Evolutionary conservation across 2,888 invertebrate genomes (phyloP).

Genomic region (Noctua janthina): DNA sequence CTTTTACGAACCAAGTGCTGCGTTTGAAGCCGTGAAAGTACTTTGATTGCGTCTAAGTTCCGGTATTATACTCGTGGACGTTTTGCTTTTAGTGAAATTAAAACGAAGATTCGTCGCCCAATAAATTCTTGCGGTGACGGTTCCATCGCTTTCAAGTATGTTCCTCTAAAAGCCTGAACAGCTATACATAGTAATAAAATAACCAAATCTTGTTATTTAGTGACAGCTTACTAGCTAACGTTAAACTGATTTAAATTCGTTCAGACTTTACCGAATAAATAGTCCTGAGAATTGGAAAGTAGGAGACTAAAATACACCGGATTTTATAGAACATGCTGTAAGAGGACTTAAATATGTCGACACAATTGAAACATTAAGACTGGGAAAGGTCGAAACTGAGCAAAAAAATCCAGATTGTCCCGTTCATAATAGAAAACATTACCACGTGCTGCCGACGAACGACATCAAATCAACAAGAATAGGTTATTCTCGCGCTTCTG

Average conservation of each 20-base stretch:
- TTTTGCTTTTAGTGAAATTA: conserved; percentile 57
- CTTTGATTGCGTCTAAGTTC: conserved; percentile 62
- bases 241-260: conserved; percentile 35
- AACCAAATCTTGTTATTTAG: conserved; percentile 43
- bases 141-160: conserved; percentile 37
- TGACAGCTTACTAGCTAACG: conserved; percentile 42
- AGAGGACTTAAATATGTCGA: neutral
- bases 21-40: conserved; percentile 60
- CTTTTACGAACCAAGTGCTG: conserved; percentile 72
- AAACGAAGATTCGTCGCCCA: conserved; percentile 29
- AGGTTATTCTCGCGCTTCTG: neutral
- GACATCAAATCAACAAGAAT: neutral
- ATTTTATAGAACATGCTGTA: neutral
- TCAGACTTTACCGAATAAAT: conserved; percentile 13
- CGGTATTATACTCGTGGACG: conserved; percentile 29
- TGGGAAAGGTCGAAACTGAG: neutral
- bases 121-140: conserved; percentile 38
- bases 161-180: conserved; percentile 20
- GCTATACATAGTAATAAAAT: conserved; percentile 35
- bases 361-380: neutral
- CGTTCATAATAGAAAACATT: neutral
- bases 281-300: conserved; percentile 15
- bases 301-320: conserved; percentile 16
- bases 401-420: neutral
- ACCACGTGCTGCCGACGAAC: neutral